Evolutionary conservation across 2,113 vertebrate genomes (phyloP).

Genomic region (Chlamydotis undulata): DNA sequence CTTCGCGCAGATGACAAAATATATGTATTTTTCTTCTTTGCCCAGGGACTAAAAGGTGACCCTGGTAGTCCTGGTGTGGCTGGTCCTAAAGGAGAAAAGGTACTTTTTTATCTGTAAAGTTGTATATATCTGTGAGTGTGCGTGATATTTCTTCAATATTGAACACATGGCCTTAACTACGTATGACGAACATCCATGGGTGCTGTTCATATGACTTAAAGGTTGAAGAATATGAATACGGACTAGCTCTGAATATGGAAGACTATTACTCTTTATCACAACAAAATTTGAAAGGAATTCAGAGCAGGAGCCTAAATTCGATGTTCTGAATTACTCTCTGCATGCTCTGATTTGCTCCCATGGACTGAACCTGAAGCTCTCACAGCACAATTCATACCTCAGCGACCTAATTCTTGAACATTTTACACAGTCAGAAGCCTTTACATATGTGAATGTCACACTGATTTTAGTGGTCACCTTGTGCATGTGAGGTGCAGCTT

Average conservation of each 20-base stretch:
- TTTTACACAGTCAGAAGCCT: neutral
- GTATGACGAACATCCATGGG: neutral
- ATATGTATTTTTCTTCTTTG: slow-evolving; percentile 56
- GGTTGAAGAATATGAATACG: neutral
- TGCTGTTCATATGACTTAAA: neutral
- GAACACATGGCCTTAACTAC: neutral
- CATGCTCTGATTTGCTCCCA: neutral
- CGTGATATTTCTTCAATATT: neutral
- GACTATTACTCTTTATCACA: neutral
- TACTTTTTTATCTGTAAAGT: slow-evolving; percentile 43
- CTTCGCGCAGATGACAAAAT: neutral
- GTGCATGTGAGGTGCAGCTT: neutral
- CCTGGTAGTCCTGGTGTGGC: slow-evolving; percentile 77
- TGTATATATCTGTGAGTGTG: neutral
- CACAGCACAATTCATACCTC: neutral
- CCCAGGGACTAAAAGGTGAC: slow-evolving; percentile 89
- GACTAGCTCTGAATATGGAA: neutral
- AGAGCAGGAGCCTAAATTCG: neutral
- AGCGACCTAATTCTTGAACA: neutral
- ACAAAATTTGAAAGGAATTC: neutral
- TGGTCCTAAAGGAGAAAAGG: slow-evolving; percentile 90
- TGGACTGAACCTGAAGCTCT: neutral
- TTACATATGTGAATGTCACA: neutral
- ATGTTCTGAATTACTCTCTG: neutral
- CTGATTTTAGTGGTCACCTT: neutral